Conservation (phyloP, 2,113 vertebrate species). For the Chloropsis hardwickii region DNA sequence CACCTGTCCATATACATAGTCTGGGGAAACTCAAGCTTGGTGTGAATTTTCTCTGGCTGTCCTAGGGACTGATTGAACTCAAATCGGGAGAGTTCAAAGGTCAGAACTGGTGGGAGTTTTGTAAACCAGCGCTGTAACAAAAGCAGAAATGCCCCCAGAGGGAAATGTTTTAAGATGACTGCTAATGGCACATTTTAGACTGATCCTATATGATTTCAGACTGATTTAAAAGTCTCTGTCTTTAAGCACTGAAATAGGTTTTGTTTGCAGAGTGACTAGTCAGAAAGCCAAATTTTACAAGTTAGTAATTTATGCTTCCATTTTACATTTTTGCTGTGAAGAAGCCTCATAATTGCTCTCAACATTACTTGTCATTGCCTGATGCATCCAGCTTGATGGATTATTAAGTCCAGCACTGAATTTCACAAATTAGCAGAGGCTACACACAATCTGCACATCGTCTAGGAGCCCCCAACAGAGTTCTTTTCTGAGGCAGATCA, state of each 20-base stretch:
- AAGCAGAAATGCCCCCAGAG: slow-evolving; percentile 37
- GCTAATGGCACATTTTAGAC: neutral
- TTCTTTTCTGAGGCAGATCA: neutral
- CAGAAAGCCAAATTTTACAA: neutral
- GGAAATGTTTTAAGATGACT: neutral
- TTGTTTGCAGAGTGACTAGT: neutral
- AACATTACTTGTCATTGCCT: neutral
- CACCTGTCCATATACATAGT: slow-evolving; percentile 97
- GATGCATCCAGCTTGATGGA: neutral
- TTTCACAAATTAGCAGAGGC: neutral
- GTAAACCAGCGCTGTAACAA: slow-evolving; percentile 91
- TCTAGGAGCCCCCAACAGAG: neutral
- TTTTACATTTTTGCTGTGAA: neutral
- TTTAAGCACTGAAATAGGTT: neutral
- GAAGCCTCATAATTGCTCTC: neutral
- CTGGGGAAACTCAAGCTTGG: slow-evolving; percentile 92
- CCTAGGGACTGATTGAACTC: slow-evolving; percentile 96
- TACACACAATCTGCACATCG: neutral
- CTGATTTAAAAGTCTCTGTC: neutral
- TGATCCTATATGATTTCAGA: neutral
- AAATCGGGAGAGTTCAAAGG: slow-evolving; percentile 96
- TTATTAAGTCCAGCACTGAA: neutral
- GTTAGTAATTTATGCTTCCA: neutral
- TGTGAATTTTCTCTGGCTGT: slow-evolving; percentile 98
- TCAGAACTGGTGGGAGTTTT: slow-evolving; percentile 92